Evolutionary conservation across 1,140 invertebrate genomes (phyloP).

Genomic region (Temnothorax longispinosus): DNA sequence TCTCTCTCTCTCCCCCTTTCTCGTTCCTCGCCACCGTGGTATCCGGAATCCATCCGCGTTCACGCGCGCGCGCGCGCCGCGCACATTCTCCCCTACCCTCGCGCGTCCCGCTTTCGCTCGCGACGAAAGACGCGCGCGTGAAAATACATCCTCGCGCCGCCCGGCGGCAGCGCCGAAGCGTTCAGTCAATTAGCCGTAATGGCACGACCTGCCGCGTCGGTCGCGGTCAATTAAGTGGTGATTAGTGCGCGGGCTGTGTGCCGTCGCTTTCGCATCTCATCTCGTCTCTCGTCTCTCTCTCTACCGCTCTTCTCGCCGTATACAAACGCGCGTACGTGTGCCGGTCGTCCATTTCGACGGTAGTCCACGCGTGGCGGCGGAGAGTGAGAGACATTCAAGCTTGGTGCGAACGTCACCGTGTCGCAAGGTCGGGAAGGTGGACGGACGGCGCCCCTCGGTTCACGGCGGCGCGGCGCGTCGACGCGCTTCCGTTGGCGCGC

Average conservation of each 20-base stretch:
- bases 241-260: slow-evolving; percentile 73
- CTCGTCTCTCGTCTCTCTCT: background rate
- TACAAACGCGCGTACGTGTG: too few relatives aligned
- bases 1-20: background rate
- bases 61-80: background rate
- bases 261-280: slow-evolving; percentile 32
- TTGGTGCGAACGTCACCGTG: slow-evolving; percentile 34
- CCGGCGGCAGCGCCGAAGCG: slow-evolving; percentile 69
- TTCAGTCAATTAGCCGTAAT: slow-evolving; percentile 77
- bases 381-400: background rate
- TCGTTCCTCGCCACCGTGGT: background rate
- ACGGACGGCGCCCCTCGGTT: slow-evolving; percentile 25
- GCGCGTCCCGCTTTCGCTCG: background rate
- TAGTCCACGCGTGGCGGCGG: background rate
- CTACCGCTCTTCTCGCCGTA: background rate
- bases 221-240: slow-evolving; percentile 78
- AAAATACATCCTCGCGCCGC: slow-evolving; percentile 66
- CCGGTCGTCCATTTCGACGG: background rate
- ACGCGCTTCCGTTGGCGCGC: background rate
- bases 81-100: too few relatives aligned
- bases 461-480: slow-evolving; percentile 5
- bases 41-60: background rate
- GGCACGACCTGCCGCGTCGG: slow-evolving; percentile 76
- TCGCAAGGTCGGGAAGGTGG: slow-evolving; percentile 42
- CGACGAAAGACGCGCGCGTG: slow-evolving; percentile 64